A percentile compares a stretch with the other conserved stretches of the same genome.
Evolutionary conservation across 2,797 vertebrate species (phyloP).

Genomic region (Naso thynnoides): DNA sequence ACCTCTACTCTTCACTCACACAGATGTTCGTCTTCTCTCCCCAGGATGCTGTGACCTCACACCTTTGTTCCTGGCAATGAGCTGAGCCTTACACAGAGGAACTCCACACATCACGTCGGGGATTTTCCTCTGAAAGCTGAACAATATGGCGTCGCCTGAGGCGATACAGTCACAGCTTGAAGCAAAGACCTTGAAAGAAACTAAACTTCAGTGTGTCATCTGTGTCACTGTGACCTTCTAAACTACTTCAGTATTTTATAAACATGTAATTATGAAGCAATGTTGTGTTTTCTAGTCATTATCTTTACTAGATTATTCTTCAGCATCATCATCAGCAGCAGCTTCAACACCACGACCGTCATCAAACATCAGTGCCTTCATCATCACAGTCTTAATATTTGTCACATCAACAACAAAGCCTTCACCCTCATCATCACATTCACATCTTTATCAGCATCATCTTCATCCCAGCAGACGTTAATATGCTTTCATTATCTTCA

Average conservation of each 20-base stretch:
- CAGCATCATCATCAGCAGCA: background rate
- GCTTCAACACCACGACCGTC: too few species aligned
- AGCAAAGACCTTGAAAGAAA: background rate
- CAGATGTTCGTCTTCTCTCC: background rate
- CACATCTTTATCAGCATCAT: background rate
- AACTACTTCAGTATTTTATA: too few species aligned
- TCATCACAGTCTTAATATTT: background rate
- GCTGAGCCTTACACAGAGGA: too few species aligned
- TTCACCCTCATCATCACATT: background rate
- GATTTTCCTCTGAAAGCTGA: background rate
- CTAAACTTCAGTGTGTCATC: background rate
- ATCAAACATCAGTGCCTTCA: background rate
- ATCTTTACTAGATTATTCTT: background rate
- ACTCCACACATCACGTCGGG: conserved; percentile 2
- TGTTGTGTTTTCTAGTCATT: background rate
- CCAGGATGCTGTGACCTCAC: background rate
- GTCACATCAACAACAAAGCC: background rate
- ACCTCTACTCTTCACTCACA: too few species aligned
- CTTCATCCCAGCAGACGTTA: conserved; percentile 22
- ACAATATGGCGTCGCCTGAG: background rate
- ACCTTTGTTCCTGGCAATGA: background rate
- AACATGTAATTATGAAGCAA: too few species aligned
- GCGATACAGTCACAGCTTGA: background rate
- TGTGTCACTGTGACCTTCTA: too few species aligned
- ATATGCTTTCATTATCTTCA: conserved; percentile 1